Base-by-base conservation (phyloP, 2,888 invertebrate species). In the Bombylius discolor region DNA sequence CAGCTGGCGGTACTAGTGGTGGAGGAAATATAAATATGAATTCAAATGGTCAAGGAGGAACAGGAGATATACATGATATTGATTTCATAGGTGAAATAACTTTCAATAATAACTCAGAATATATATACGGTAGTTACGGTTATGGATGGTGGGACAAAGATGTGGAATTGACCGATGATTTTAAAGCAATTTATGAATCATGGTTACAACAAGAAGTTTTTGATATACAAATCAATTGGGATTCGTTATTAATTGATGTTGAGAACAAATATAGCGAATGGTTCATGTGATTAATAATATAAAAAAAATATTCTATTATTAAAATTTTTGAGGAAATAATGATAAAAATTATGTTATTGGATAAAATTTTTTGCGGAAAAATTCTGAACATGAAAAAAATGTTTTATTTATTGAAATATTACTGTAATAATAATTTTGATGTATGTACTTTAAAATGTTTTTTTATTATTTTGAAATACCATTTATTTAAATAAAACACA, bases 171-270 rank as follows among this genome's bases (percentile, higher is more conserved):
- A 93, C 92, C 12, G 91, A 92, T 52, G 93, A 92, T 70, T 95
- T 95, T 68, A 93, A 91, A 73, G 85, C 85, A 58, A 89, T 93
- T 69, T 99, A 99, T 73, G 89, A 93, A 68, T 72, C 87, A 23
- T 99, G 99, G 99, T 77, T 99, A 56, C 89, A 98, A 65, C 88
- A 93, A 70, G 98, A 99, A 78, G 98, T 99, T 32, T 96, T 89
- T 73, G 87, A 87, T 68, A 87, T 87, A 67, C 81, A 84, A 68
- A 84, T 87, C 62, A 82, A 89, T 71, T 89, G 89, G 89, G 87
- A 89, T 70, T 52, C 14, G 12, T 45, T 45, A 45, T 14, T 45
- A 42, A 11, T 42, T 8, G 12, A 42, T 42, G 12, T 42, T 42
- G 39, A 42, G 11, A 11, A 42, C 11, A 42, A 42, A 42, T 42